Evolutionary conservation across 2,113 vertebrate genomes (phyloP).

Genomic region (Xenus cinereus): DNA sequence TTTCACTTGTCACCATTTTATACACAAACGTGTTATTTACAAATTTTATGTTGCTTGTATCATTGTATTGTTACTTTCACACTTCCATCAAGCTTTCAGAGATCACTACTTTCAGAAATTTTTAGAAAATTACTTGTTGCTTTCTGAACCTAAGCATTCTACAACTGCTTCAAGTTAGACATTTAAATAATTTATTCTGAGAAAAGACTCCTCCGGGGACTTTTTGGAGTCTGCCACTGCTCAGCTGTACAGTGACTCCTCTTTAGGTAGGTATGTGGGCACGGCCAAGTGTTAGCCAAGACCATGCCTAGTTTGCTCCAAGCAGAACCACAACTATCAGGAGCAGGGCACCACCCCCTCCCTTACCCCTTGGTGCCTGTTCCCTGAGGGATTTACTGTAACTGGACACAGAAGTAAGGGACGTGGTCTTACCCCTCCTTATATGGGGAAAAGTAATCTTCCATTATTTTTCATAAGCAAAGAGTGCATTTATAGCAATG

Average conservation of each 20-base stretch:
- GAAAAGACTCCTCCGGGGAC: not conserved
- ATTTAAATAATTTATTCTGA: not conserved
- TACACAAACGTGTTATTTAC: not conserved
- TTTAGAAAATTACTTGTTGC: not conserved
- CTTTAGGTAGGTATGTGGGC: not conserved
- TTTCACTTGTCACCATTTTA: not conserved
- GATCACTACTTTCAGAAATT: not conserved
- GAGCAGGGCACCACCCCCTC: not conserved
- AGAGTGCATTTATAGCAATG: not conserved
- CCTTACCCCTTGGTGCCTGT: not conserved
- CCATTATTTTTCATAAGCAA: not conserved
- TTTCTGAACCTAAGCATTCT: not conserved
- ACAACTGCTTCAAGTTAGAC: not conserved
- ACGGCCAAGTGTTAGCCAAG: not conserved
- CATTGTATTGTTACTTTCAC: not conserved
- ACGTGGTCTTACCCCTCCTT: not conserved
- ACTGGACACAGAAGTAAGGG: not conserved
- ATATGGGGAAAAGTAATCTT: not conserved
- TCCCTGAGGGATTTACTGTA: not conserved
- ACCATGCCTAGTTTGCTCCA: fast-evolving
- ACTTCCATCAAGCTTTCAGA: not conserved
- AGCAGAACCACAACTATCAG: not conserved
- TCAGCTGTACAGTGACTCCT: not conserved
- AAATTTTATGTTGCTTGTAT: not conserved
- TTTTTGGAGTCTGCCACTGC: not conserved